A percentile compares a stretch with the other conserved stretches of the same genome.
Conservation (phyloP, 2,888 invertebrate species). For the Tridacna crocea region DNA sequence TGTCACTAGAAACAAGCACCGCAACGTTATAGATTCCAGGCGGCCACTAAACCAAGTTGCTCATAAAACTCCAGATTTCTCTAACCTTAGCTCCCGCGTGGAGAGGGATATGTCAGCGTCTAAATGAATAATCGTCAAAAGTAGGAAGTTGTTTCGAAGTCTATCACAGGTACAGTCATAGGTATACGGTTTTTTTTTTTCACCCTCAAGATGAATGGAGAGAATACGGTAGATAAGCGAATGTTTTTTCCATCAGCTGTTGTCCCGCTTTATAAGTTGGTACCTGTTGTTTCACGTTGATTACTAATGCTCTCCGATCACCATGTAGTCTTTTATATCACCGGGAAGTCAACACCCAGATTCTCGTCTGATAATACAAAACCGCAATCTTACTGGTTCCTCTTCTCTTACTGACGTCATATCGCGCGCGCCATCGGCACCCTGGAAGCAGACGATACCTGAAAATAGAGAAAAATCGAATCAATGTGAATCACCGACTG, state of each 20-base stretch:
- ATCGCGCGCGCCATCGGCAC: slow-evolving; percentile 39
- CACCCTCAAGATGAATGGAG: neutral
- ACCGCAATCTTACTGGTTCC: slow-evolving; percentile 39
- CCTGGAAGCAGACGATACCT: slow-evolving; percentile 48
- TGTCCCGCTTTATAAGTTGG: neutral
- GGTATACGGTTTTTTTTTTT: neutral
- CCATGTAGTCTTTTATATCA: slow-evolving; percentile 39
- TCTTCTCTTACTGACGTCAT: slow-evolving; percentile 56
- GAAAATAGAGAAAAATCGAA: slow-evolving; percentile 37
- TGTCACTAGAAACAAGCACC: neutral
- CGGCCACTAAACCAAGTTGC: neutral
- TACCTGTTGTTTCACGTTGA: slow-evolving; percentile 11
- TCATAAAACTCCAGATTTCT: neutral
- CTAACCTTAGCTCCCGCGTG: neutral
- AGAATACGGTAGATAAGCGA: neutral
- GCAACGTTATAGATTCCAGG: slow-evolving; percentile 16
- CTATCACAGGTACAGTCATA: slow-evolving; percentile 2
- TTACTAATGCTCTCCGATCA: slow-evolving; percentile 23
- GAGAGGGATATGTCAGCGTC: neutral
- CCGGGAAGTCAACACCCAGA: slow-evolving; percentile 62
- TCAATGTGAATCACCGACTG: slow-evolving; percentile 34
- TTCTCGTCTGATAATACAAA: slow-evolving; percentile 44
- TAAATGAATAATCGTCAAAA: slow-evolving; percentile 14
- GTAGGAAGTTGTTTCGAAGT: slow-evolving; percentile 9
- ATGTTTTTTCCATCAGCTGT: slow-evolving; percentile 19